Conservation (phyloP, 2,797 vertebrate genomes). For the Channa striata region DNA sequence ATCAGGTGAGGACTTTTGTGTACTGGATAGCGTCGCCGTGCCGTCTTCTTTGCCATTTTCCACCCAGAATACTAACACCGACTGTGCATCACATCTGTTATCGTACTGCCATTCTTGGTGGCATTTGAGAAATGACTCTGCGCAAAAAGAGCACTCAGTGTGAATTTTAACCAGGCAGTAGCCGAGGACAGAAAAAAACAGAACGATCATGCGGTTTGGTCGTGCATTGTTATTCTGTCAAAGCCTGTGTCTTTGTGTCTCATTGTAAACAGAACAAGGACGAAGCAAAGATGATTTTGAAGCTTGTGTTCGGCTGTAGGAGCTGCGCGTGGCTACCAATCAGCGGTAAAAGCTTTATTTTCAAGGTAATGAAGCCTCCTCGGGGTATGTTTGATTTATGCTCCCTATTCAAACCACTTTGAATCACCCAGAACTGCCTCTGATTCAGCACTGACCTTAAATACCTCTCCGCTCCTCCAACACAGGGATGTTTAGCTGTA, state of each 20-base stretch:
- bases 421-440: constrained; percentile 68
- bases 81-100: constrained; percentile 41
- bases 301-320: constrained; percentile 31
- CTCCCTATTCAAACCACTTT: constrained; percentile 66
- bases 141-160: constrained; percentile 10
- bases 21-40: constrained; percentile 35
- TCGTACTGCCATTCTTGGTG: constrained; percentile 34
- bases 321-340: constrained; percentile 51
- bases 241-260: constrained; percentile 26
- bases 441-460: constrained; percentile 68
- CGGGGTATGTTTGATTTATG: constrained; percentile 73
- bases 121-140: constrained; percentile 64
- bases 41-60: constrained; percentile 29
- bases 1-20: constrained; percentile 37
- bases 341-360: constrained; percentile 78
- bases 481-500: constrained; percentile 7
- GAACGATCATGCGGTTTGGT: constrained; percentile 2
- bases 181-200: not conserved
- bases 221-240: constrained; percentile 27
- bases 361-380: constrained; percentile 74
- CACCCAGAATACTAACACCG: constrained; percentile 34
- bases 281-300: constrained; percentile 30
- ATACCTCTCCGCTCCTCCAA: constrained; percentile 48
- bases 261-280: constrained; percentile 55
- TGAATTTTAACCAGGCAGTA: constrained; percentile 56